Base-by-base conservation (phyloP, 1,140 invertebrate species). In the Euwallacea similis region DNA sequence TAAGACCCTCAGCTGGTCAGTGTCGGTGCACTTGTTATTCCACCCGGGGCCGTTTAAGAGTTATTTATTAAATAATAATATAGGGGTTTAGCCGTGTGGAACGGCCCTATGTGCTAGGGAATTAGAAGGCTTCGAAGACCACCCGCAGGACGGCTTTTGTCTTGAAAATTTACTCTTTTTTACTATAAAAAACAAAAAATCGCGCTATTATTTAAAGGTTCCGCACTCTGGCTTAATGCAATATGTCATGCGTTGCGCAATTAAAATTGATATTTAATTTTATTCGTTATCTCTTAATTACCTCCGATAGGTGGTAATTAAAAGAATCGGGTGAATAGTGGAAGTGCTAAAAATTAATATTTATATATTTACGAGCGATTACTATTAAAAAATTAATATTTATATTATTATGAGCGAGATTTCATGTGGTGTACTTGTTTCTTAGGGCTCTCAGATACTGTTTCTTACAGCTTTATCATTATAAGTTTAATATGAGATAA, bases 61-160 rank as follows among this genome's bases (percentile, higher is more conserved):
- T 41, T 56, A 60, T 60, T 60, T 60, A 60, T 60, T 60, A 60
- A 60, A 60, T 60, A 60, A 60, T 60, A 60, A 50, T 50, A 50
- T 60, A 42, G 21, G 58, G 58, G 58, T 60, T 42, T 42, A 41
- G 13, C 42, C 21, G 42, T 9, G 9, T 13, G 9, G 13, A 13
- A 50, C 46, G 9, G 46, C 6, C 46, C 2, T 50, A 7, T 10
- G 46, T 3, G 13, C 13, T 50, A 50, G 9, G 13, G 13, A 50
- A 50, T 50, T 50, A 50, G 13, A 10, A 10, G 46, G 46, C 46
- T 13, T 50, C 9, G 46, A 50, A 50, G 46, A 50, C 13, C 46
- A 50, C 9, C 9, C 46, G 13, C 46, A 6, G 9, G 46, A 50
- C 46, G 9, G 46, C 9, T 10, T 50, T 50, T 11, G 46, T 50